Percentiles rank a stretch among this genome's conserved stretches.
Conservation (phyloP, 2,113 vertebrate species). For the Ammodytes dubius region DNA sequence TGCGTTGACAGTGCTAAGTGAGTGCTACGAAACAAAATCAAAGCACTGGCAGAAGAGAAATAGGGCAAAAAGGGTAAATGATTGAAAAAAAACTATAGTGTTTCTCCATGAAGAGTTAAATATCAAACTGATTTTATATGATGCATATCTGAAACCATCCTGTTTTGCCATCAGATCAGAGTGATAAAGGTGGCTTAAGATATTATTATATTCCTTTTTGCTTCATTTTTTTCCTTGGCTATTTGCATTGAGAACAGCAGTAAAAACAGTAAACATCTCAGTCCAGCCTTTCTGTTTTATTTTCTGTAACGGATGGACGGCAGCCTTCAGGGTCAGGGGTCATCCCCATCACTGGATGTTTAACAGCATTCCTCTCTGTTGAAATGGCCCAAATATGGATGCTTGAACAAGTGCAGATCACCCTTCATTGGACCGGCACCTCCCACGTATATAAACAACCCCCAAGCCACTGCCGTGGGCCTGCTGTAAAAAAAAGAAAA, state of each 20-base stretch:
- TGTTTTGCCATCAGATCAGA: neutral
- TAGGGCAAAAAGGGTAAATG: neutral
- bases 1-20: neutral
- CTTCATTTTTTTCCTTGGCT: neutral
- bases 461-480: conserved; percentile 32
- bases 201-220: neutral
- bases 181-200: neutral
- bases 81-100: neutral
- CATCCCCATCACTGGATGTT: conserved; percentile 73
- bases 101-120: neutral
- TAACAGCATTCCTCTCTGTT: conserved; percentile 75
- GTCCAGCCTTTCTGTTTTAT: conserved; percentile 57
- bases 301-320: conserved; percentile 66
- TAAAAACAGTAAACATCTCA: conserved; percentile 2
- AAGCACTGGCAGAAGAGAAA: neutral
- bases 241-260: neutral
- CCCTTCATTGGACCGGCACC: conserved; percentile 56
- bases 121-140: neutral
- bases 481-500: conserved; percentile 24
- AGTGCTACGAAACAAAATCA: neutral
- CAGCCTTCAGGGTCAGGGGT: conserved; percentile 76
- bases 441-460: conserved; percentile 70
- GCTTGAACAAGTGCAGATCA: conserved; percentile 80
- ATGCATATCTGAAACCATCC: neutral
- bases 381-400: conserved; percentile 78